Percentiles rank a stretch among this genome's conserved stretches.
phyloP scores from a whole-genome alignment of 2,113 vertebrate species.

The Stigmatopora argus region DNA sequence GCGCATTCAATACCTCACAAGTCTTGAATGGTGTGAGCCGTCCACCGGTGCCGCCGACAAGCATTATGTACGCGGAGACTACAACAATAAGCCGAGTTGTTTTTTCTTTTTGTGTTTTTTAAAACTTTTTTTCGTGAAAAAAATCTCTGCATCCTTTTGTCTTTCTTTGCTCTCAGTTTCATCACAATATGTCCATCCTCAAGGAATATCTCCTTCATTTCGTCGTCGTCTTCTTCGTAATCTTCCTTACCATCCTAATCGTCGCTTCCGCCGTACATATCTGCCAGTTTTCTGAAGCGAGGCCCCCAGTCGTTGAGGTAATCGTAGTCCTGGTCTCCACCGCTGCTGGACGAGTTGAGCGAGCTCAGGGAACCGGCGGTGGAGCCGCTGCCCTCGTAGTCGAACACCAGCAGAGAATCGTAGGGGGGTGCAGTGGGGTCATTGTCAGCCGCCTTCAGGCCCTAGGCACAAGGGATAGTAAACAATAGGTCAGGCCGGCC shows the following conservation, averaged over 20 bases:
- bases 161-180: constrained; percentile 57
- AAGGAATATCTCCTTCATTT: constrained; percentile 45
- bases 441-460: constrained; percentile 94
- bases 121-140: constrained; percentile 10
- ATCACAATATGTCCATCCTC: constrained; percentile 78
- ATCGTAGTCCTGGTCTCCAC: constrained; percentile 98
- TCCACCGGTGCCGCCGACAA: constrained; percentile 87
- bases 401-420: constrained; percentile 96
- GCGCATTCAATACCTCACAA: constrained; percentile 81
- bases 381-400: constrained; percentile 96
- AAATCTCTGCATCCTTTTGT: constrained; percentile 54
- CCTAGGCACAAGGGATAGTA: constrained; percentile 67
- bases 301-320: constrained; percentile 99
- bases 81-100: constrained; percentile 93
- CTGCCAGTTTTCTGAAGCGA: constrained; percentile 95
- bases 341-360: constrained; percentile 95
- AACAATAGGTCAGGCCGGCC: constrained; percentile 2
- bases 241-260: constrained; percentile 71
- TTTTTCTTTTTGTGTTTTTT: constrained; percentile 20
- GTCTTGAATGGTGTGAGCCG: constrained; percentile 81
- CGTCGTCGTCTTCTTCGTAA: constrained; percentile 19
- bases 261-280: constrained; percentile 96
- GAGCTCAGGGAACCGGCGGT: constrained; percentile 96
- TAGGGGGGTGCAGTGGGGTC: constrained; percentile 95
- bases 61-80: constrained; percentile 93